Evolutionary conservation across 2,888 invertebrate species (phyloP), one percentile per base, ranked within the genome.

Genomic region (Drosophila nr. medialis): DNA sequence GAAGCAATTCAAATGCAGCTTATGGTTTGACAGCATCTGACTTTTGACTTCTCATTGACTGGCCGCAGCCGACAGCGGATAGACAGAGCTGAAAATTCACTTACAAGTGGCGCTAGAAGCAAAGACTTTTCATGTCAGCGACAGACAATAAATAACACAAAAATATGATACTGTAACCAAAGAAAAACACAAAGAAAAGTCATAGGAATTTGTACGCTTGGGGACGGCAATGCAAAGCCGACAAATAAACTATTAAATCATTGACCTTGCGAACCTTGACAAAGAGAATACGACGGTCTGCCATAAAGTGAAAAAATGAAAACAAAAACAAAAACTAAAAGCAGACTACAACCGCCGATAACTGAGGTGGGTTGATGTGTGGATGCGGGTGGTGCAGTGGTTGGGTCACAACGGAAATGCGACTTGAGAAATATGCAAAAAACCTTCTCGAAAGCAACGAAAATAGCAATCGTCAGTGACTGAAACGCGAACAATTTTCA

Each of bases 201-300:
- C 79, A 51, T 50, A 63, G 60, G 21, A 72, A 68, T 76, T 62
- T 60, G 36, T 27, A 32, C 27, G 4, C 60, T 56, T 15, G 61
- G 38, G 54, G 36, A 75, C 65, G 36, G 68, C 68, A 65, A 59
- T 75, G 75, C 53, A 64, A 64, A 64, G 64, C 65, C 53, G 68
- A 67, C 69, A 64, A 67, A 45, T 80, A 82, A 80, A 84, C 79
- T 81, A 86, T 85, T 85, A 89, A 86, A 86, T 80, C 87, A 87
- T 87, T 89, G 86, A 87, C 86, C 89, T 87, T 87, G 87, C 42
- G 87, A 89, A 85, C 89, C 87, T 87, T 89, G 81, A 81, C 85
- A 75, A 72, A 74, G 65, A 58, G 60, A 53, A 65, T 30, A 24
- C 45, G 66, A 36, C 56, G 42, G 55, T 65, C 62, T 58, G 49